These are phyloP conservation scores for Gavia stellata DNA, from an alignment of 2,113 vertebrate genomes.

Conservation along the genomic window DNA sequence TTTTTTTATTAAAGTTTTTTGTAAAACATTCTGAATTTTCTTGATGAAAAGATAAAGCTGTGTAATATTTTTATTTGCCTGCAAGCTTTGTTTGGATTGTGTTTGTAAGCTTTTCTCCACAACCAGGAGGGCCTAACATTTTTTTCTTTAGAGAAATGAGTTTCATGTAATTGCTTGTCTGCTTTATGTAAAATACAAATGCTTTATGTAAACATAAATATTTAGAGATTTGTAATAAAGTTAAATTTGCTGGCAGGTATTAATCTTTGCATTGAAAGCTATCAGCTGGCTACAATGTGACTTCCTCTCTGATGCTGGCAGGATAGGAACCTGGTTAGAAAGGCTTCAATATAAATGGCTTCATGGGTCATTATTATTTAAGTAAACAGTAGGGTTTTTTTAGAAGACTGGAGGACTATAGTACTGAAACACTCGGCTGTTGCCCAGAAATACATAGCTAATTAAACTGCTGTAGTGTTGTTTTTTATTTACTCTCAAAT, in stretches of 20 bases:
- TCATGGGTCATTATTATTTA: neutral
- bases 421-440: neutral
- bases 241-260: neutral
- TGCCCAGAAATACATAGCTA: neutral
- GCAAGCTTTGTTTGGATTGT: conserved; percentile 7
- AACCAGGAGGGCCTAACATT: neutral
- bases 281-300: neutral
- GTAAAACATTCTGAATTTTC: neutral
- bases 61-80: conserved; percentile 17
- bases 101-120: neutral
- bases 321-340: neutral
- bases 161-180: conserved; percentile 7
- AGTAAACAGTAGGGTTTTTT: neutral
- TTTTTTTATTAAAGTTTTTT: neutral
- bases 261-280: neutral
- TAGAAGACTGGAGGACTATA: neutral
- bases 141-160: neutral
- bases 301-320: neutral
- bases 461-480: neutral
- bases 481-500: neutral
- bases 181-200: neutral
- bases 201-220: neutral
- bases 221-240: neutral
- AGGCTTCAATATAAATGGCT: neutral
- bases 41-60: conserved; percentile 19